Percentiles rank a stretch among this genome's conserved stretches.
Evolutionary conservation across 92 coral and sea anemone genomes (phyloP).

Genomic region (Blastomussa wellsi): DNA sequence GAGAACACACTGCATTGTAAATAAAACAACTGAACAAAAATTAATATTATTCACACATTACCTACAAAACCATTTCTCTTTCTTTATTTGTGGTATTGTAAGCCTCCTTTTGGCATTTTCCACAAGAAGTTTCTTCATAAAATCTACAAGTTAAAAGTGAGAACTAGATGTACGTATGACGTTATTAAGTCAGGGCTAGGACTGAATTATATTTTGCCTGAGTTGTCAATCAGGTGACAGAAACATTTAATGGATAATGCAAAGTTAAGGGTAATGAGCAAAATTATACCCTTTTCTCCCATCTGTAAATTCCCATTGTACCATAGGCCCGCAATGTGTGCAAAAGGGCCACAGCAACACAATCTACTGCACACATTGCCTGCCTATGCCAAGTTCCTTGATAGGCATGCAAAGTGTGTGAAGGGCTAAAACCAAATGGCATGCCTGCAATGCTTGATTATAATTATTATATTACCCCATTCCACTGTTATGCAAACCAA

Average conservation of each 20-base stretch:
- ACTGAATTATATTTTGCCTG: not conserved
- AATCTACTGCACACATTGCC: not conserved
- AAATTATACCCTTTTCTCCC: not conserved
- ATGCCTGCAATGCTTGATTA: not conserved
- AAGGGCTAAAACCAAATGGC: not conserved
- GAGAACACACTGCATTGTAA: not conserved
- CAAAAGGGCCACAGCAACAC: not conserved
- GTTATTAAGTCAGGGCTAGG: not conserved
- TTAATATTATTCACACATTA: not conserved
- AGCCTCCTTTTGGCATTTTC: slow-evolving; percentile 81
- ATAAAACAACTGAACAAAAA: too few species aligned
- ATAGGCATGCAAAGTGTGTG: not conserved
- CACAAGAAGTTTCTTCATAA: slow-evolving; percentile 74
- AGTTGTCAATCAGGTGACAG: not conserved
- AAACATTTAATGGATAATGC: not conserved
- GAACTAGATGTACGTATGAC: not conserved
- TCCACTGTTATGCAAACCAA: too few species aligned
- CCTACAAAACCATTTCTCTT: slow-evolving; percentile 91
- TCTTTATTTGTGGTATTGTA: slow-evolving; percentile 80
- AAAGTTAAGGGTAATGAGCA: not conserved
- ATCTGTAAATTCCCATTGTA: not conserved
- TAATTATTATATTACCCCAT: not conserved
- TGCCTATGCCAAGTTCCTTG: not conserved
- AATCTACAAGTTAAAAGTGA: slow-evolving; percentile 40
- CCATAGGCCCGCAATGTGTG: not conserved